phyloP scores from a whole-genome alignment of 1,140 invertebrate species.

The Sipha flava region DNA sequence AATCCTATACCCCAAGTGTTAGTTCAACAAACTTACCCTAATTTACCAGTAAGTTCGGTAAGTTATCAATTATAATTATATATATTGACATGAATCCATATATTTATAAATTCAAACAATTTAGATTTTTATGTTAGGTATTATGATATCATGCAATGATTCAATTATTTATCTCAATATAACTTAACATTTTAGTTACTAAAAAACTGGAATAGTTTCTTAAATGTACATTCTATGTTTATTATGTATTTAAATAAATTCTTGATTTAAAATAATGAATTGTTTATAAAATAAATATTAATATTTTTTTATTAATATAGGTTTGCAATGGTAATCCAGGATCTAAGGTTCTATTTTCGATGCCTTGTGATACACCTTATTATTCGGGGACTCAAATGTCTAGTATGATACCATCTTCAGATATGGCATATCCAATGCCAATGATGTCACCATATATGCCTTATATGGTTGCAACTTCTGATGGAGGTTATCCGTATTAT shows the following conservation, averaged over 20 bases:
- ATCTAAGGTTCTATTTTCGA: slow-evolving; percentile 8
- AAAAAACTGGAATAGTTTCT: too few relatives aligned
- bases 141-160: too few relatives aligned
- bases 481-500: slow-evolving; percentile 27
- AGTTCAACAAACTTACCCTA: slow-evolving; percentile 20
- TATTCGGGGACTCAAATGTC: slow-evolving; percentile 20
- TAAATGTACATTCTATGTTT: too few relatives aligned
- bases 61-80: not conserved
- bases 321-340: slow-evolving; percentile 9
- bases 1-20: slow-evolving; percentile 22
- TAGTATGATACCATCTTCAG: not conserved
- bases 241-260: too few relatives aligned
- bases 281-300: too few relatives aligned
- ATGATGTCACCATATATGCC: slow-evolving; percentile 28
- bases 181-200: too few relatives aligned
- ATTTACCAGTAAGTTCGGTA: not conserved
- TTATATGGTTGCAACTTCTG: slow-evolving; percentile 19
- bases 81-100: too few relatives aligned
- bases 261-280: too few relatives aligned
- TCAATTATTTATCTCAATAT: too few relatives aligned
- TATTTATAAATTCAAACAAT: too few relatives aligned
- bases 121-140: too few relatives aligned
- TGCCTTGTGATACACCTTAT: slow-evolving; percentile 13
- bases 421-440: slow-evolving; percentile 27
- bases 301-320: not conserved